Conservation (phyloP, 2,113 vertebrate species). For the Notiomystis cincta region DNA sequence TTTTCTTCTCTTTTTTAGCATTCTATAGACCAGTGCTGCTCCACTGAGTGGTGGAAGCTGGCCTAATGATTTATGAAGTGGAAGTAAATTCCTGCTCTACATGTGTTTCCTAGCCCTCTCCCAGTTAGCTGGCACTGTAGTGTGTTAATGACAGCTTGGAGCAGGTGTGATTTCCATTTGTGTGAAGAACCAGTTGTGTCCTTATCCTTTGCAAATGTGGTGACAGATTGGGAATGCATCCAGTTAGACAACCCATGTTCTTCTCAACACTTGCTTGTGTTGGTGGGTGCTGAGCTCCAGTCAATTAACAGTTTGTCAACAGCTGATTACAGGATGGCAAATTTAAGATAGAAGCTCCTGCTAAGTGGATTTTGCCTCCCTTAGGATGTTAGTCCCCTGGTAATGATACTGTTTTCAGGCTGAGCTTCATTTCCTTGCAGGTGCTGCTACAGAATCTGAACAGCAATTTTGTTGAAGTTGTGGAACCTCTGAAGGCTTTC, state of each 20-base stretch:
- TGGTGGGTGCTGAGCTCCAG: constrained; percentile 29
- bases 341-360: background rate
- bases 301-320: constrained; percentile 44
- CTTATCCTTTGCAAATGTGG: background rate
- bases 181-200: constrained; percentile 19
- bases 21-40: background rate
- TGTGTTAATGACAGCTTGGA: constrained; percentile 1
- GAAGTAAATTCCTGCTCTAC: background rate
- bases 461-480: background rate
- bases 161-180: constrained; percentile 28
- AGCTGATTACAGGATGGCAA: constrained; percentile 9
- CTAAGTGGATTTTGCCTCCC: background rate
- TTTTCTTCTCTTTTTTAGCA: background rate
- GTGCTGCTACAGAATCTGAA: background rate
- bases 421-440: background rate
- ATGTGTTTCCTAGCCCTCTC: background rate
- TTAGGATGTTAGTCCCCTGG: background rate
- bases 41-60: background rate
- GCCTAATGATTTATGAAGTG: background rate
- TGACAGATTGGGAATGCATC: constrained; percentile 3
- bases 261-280: background rate
- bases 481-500: background rate
- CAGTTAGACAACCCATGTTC: background rate
- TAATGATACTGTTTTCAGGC: background rate
- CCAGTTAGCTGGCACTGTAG: background rate